These are phyloP conservation scores for Stegophylla sp. DNA, from an alignment of 2,888 invertebrate genomes.

Conservation along the genomic window DNA sequence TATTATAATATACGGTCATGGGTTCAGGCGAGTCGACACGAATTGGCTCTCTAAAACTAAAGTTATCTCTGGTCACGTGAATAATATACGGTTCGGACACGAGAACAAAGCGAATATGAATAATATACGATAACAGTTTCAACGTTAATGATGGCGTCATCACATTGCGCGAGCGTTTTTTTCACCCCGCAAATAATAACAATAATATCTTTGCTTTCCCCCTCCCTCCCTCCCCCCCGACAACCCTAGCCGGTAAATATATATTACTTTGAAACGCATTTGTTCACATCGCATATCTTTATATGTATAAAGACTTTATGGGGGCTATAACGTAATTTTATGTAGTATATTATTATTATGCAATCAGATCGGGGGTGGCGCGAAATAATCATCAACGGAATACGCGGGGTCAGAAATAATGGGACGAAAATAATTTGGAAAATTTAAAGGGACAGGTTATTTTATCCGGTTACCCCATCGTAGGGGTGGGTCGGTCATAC, in stretches of 20 bases:
- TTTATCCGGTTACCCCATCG: not conserved
- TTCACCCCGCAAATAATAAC: too few species aligned
- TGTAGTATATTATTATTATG: too few species aligned
- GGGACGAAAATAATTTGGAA: constrained; percentile 2
- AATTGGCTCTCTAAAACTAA: constrained; percentile 25
- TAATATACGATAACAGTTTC: too few species aligned
- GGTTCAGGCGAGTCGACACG: constrained; percentile 13
- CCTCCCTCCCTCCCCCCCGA: not conserved
- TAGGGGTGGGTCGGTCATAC: too few species aligned
- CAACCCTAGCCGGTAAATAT: not conserved
- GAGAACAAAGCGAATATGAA: constrained; percentile 53
- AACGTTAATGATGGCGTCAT: constrained; percentile 26
- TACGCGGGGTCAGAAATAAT: not conserved
- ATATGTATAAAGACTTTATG: not conserved
- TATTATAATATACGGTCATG: not conserved
- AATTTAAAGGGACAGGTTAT: not conserved
- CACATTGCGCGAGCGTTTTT: constrained; percentile 17
- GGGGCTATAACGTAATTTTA: not conserved
- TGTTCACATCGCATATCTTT: not conserved
- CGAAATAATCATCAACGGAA: too few species aligned
- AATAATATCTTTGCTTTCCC: constrained; percentile 16
- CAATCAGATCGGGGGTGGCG: too few species aligned
- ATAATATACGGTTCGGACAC: constrained; percentile 45
- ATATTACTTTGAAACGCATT: not conserved
- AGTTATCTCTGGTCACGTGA: constrained; percentile 33